phyloP scores from a whole-genome alignment of 2,888 invertebrate species.

The Rotaria socialis region DNA sequence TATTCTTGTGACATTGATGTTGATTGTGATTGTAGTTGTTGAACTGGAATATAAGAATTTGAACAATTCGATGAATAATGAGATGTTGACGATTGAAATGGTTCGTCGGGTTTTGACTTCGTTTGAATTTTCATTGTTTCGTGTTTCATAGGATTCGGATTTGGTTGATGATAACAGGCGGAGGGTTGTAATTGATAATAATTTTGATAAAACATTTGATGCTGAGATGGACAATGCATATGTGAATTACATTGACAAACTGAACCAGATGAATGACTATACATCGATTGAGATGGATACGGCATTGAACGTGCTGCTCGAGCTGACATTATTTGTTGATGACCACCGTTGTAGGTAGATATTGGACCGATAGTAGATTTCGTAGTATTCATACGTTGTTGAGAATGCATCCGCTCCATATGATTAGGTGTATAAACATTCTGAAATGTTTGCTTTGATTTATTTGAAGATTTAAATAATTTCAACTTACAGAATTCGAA shows the following conservation, averaged over 20 bases:
- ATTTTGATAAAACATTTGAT: background rate
- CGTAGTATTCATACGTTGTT: background rate
- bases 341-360: background rate
- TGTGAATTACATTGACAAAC: background rate
- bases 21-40: background rate
- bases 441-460: background rate
- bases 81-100: background rate
- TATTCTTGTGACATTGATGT: background rate
- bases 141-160: background rate
- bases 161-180: background rate
- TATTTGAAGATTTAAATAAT: background rate
- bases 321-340: background rate
- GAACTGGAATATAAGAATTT: background rate
- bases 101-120: background rate
- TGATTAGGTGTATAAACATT: background rate
- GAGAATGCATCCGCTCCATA: background rate
- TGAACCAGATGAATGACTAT: background rate
- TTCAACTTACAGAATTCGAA: background rate
- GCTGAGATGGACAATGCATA: background rate
- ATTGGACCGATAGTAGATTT: background rate
- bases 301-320: background rate
- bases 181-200: background rate
- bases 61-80: background rate
- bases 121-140: background rate
- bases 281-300: background rate